A percentile compares a stretch with the other conserved stretches of the same genome.
phyloP scores from a whole-genome alignment of 2,113 vertebrate species.

The Corythornis madagascariensis region DNA sequence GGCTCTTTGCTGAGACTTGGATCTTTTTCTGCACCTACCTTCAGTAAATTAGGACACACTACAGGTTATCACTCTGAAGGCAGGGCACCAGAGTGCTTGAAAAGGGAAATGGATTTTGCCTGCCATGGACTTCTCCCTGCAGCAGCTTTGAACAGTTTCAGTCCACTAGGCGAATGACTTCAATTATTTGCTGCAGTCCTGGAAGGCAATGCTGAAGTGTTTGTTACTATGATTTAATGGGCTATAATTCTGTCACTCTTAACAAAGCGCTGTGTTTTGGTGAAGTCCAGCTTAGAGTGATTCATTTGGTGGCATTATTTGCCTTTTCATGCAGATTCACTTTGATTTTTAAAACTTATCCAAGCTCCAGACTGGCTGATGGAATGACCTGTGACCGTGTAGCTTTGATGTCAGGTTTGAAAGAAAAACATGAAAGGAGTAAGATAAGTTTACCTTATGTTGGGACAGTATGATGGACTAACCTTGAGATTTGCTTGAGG shows the following conservation, averaged over 20 bases:
- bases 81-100: not conserved
- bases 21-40: not conserved
- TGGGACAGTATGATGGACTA: not conserved
- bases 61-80: not conserved
- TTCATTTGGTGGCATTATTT: not conserved
- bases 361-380: not conserved
- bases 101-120: not conserved
- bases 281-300: not conserved
- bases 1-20: not conserved
- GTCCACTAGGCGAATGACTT: not conserved
- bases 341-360: not conserved
- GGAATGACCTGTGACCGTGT: not conserved
- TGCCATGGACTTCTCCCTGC: not conserved
- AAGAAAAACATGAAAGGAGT: not conserved
- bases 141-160: not conserved
- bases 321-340: not conserved
- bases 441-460: not conserved
- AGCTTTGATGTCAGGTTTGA: not conserved
- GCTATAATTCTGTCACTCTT: not conserved
- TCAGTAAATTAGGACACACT: not conserved
- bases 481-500: not conserved
- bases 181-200: not conserved
- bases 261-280: not conserved
- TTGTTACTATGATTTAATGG: not conserved
- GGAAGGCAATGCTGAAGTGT: not conserved